These are phyloP conservation scores for Calephelis perditalis DNA, from an alignment of 2,888 invertebrate species.

Conservation along the genomic window DNA sequence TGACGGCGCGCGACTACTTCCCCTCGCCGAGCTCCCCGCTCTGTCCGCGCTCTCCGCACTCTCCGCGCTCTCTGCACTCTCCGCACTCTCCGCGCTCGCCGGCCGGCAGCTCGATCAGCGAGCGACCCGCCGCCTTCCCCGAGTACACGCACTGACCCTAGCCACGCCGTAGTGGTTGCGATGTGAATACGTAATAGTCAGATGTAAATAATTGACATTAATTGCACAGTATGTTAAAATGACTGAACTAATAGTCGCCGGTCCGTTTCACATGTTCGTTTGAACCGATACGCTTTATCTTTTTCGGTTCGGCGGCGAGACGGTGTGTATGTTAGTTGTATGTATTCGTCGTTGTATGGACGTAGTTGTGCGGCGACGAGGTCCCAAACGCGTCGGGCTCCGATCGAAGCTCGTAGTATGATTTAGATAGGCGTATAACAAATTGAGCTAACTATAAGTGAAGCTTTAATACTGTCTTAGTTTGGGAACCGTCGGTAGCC, in stretches of 20 bases:
- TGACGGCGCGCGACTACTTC: conserved; percentile 74
- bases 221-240: conserved; percentile 64
- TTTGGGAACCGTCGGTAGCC: conserved; percentile 45
- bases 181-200: conserved; percentile 59
- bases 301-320: conserved; percentile 52
- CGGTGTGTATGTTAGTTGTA: conserved; percentile 52
- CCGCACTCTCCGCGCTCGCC: conserved; percentile 29
- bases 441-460: conserved; percentile 66
- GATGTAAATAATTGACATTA: conserved; percentile 58
- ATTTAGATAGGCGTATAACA: conserved; percentile 75
- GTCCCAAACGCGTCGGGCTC: conserved; percentile 43
- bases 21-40: conserved; percentile 56
- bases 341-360: conserved; percentile 43
- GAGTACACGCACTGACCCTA: conserved; percentile 53
- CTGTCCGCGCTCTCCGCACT: conserved; percentile 32
- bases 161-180: conserved; percentile 68
- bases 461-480: conserved; percentile 66
- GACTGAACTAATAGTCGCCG: conserved; percentile 62
- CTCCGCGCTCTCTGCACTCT: conserved; percentile 30
- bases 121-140: conserved; percentile 59
- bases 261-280: conserved; percentile 53
- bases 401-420: conserved; percentile 52
- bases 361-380: conserved; percentile 41
- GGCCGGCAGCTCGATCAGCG: conserved; percentile 60
- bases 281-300: conserved; percentile 71